A percentile compares a stretch with the other conserved stretches of the same genome.
Conservation (phyloP, 2,797 vertebrate genomes). For the Myripristis jacobus region DNA sequence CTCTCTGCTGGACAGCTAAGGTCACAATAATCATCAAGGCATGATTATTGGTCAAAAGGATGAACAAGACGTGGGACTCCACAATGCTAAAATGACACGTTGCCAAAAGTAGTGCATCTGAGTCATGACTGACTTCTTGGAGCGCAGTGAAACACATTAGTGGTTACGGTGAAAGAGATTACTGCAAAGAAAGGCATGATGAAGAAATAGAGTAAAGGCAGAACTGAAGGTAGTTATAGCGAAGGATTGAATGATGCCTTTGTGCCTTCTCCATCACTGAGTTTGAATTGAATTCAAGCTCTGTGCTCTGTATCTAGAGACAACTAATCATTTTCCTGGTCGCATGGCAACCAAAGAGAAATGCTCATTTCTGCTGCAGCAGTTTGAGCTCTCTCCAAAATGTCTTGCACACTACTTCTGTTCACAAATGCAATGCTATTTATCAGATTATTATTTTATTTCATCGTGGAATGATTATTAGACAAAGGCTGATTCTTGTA, state of each 20-base stretch:
- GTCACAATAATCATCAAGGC: constrained; percentile 28
- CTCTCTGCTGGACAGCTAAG: constrained; percentile 34
- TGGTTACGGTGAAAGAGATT: constrained; percentile 7
- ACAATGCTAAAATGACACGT: constrained; percentile 12
- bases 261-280: constrained; percentile 28
- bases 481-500: constrained; percentile 13
- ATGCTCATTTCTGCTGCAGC: constrained; percentile 41
- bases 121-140: constrained; percentile 8
- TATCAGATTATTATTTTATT: constrained; percentile 46
- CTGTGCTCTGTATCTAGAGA: constrained; percentile 39
- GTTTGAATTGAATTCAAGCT: constrained; percentile 32
- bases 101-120: constrained; percentile 1
- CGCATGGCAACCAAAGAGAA: constrained; percentile 60
- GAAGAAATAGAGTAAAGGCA: constrained; percentile 5
- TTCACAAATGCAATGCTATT: constrained; percentile 30
- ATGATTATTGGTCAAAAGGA: constrained; percentile 42
- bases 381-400: constrained; percentile 29
- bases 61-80: constrained; percentile 29
- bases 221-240: not conserved
- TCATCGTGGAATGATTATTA: constrained; percentile 14
- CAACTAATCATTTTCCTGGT: constrained; percentile 40
- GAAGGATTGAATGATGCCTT: constrained; percentile 39
- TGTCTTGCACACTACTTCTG: constrained; percentile 10
- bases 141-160: constrained; percentile 20
- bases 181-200: constrained; percentile 10